A percentile compares a stretch with the other conserved stretches of the same genome.
Evolutionary conservation across 2,888 invertebrate genomes (phyloP).

Genomic region (Catocala sponsa): DNA sequence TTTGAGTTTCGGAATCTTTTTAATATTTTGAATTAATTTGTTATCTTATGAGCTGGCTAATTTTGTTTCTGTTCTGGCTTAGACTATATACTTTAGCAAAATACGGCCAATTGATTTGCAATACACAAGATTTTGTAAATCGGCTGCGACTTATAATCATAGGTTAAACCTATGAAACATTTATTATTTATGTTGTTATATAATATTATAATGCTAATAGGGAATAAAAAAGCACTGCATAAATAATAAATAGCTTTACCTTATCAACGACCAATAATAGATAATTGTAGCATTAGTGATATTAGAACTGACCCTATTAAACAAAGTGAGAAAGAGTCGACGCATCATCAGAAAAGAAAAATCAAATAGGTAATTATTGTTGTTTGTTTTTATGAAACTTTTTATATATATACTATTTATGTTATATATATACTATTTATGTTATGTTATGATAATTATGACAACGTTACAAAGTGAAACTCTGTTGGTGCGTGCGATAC

Average conservation of each 20-base stretch:
- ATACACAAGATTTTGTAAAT: too few species aligned
- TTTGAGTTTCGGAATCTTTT: too few species aligned
- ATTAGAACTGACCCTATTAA: constrained; percentile 45
- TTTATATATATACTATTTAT: background rate
- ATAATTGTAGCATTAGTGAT: constrained; percentile 45
- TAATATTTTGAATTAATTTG: too few species aligned
- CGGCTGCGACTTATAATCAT: too few species aligned
- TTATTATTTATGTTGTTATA: too few species aligned
- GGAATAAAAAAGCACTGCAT: constrained; percentile 43
- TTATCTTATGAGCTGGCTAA: too few species aligned
- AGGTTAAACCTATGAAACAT: too few species aligned
- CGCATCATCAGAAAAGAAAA: background rate
- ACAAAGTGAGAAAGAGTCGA: constrained; percentile 30
- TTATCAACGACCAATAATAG: constrained; percentile 55
- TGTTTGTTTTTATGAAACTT: background rate
- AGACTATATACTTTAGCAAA: too few species aligned
- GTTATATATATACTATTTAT: background rate
- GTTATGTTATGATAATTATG: background rate
- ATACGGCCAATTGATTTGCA: too few species aligned
- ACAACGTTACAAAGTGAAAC: background rate
- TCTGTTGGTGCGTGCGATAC: constrained; percentile 29
- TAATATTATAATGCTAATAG: background rate
- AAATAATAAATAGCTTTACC: constrained; percentile 47
- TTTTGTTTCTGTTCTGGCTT: too few species aligned
- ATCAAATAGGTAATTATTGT: background rate